Percentiles rank a stretch among this genome's conserved stretches.
Evolutionary conservation across 1,140 invertebrate species (phyloP).

Genomic region (Drosophila ficusphila): DNA sequence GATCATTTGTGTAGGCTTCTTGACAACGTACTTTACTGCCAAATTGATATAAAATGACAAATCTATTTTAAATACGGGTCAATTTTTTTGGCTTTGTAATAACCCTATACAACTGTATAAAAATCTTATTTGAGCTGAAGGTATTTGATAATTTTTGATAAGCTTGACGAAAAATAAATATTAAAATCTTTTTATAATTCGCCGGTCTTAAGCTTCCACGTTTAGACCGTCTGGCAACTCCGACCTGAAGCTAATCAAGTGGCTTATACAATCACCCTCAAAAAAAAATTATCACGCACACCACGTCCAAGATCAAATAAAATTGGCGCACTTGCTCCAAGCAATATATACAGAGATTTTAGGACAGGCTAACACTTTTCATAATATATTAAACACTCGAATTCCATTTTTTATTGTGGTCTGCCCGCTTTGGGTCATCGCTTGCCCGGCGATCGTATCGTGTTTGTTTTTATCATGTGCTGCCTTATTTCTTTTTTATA

Average conservation of each 20-base stretch:
- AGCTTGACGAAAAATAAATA: background rate
- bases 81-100: no score
- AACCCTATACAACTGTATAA: background rate
- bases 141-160: constrained; percentile 4
- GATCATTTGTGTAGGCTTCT: no score
- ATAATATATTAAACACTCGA: constrained; percentile 47
- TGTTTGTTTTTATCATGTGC: constrained; percentile 72
- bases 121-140: background rate
- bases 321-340: constrained; percentile 54
- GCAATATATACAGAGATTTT: constrained; percentile 10
- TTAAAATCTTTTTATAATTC: constrained; percentile 12
- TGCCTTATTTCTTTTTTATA: constrained; percentile 8
- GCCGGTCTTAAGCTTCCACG: background rate
- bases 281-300: constrained; percentile 21
- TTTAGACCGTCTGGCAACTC: constrained; percentile 52
- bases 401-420: constrained; percentile 43
- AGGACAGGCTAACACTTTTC: constrained; percentile 37
- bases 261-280: constrained; percentile 14
- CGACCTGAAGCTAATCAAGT: constrained; percentile 14
- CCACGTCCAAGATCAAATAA: constrained; percentile 26
- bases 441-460: constrained; percentile 57
- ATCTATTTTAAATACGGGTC: no score
- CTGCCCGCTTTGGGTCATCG: constrained; percentile 60
- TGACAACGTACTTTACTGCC: no score
- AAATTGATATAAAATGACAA: no score